Evolutionary conservation across 1,140 invertebrate species (phyloP).

Genomic region (Orius laevigatus): DNA sequence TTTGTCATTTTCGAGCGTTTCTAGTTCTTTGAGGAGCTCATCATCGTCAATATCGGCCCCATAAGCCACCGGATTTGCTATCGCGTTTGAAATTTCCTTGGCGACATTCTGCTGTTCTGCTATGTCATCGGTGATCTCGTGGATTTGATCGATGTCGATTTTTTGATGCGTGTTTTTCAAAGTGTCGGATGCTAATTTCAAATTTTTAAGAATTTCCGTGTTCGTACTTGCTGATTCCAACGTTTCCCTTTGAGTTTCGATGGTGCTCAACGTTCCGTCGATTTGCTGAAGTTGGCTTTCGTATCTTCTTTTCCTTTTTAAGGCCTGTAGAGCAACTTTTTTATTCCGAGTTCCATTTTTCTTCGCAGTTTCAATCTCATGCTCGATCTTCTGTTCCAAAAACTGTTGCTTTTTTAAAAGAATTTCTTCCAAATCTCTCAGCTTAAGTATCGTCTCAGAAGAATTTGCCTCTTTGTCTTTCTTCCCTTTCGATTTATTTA

Average conservation of each 20-base stretch:
- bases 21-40: conserved; percentile 60
- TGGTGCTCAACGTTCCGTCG: conserved; percentile 94
- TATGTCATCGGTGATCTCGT: conserved; percentile 99
- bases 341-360: conserved; percentile 96
- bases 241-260: conserved; percentile 95
- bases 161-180: conserved; percentile 91
- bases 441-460: conserved; percentile 91
- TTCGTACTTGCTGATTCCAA: conserved; percentile 97
- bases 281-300: conserved; percentile 96
- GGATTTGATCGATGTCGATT: conserved; percentile 93
- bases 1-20: conserved; percentile 42
- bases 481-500: conserved; percentile 72
- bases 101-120: conserved; percentile 98
- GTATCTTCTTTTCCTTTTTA: conserved; percentile 94
- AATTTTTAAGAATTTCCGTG: conserved; percentile 89
- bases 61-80: conserved; percentile 92
- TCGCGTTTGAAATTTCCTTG: conserved; percentile 94
- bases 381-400: conserved; percentile 88
- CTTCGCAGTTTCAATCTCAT: conserved; percentile 70
- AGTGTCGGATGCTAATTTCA: conserved; percentile 92
- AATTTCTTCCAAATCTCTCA: conserved; percentile 94
- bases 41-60: conserved; percentile 75
- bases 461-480: conserved; percentile 75
- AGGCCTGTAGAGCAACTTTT: conserved; percentile 86
- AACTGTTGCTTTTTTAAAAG: conserved; percentile 95